Evolutionary conservation across 2,888 invertebrate species (phyloP), one percentile per base, ranked within the genome.

Genomic region (Xestia xanthographa): DNA sequence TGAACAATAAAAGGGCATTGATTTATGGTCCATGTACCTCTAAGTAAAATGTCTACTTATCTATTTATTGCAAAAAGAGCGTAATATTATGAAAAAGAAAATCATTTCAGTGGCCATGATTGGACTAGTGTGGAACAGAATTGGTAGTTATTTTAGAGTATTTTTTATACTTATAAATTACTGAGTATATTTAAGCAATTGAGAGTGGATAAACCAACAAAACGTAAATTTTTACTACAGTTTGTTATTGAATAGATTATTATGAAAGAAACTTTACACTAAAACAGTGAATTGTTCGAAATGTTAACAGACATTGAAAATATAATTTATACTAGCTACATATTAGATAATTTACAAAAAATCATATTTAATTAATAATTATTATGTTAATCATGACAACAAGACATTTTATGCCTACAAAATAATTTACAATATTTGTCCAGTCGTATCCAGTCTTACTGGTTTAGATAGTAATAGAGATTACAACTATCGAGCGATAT

Each of bases 381-480:
- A 72, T 14, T 34, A 17, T 63, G 38, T 26, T 43, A 43, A 22
- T 12, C 11, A 29, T 20, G 48, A 65, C 43, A 41, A 48, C n/a
- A 50, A 50, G 50, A 60, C 45, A 66, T 53, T 72, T 45, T n/a
- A 62, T 79, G 66, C 50, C 38, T 76, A 68, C 6, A 45, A 62
- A 62, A 76, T 22, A 66, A 41, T 34, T 29, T 66, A 62, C 29
- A 62, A 45, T 67, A 68, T 20, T 67, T 43, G 11, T 26, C 26
- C 20, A 77, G 50, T 58, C 9, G 14, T n/a, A 22, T 26, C 48
- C 76, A 81, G 79, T 81, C 9, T 80, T 29, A 81, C 70, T 81
- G 60, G 66, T 34, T 34, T 34, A 34, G 34, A 34, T 34, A 34
- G 34, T 38, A 41, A 60, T 62, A 14, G 14, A 22, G 12, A 60